Percentiles rank a stretch among this genome's conserved stretches.
phyloP scores from a whole-genome alignment of 2,888 invertebrate genomes.

The Megastigmus dorsalis region DNA sequence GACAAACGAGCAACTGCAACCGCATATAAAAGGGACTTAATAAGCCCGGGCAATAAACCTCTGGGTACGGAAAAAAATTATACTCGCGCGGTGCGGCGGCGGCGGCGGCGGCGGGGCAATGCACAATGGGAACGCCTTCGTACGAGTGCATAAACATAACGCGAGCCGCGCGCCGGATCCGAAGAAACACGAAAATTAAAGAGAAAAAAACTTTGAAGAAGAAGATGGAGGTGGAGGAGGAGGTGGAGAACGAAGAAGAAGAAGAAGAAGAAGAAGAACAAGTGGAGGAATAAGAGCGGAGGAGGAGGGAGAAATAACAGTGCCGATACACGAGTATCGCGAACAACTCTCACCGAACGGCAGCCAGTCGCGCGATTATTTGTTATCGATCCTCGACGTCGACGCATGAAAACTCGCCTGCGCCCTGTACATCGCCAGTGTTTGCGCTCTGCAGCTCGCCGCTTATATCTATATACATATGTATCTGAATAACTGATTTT shows the following conservation, averaged over 20 bases:
- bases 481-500: background rate
- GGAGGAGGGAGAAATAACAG: conserved; percentile 14
- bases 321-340: conserved; percentile 7
- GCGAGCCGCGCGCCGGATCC: conserved; percentile 1
- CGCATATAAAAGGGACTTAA: conserved; percentile 11
- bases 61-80: background rate
- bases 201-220: background rate
- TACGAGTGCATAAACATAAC: conserved; percentile 3
- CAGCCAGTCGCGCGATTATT: conserved; percentile 56
- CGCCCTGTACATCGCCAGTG: conserved; percentile 52
- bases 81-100: background rate
- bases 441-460: no score
- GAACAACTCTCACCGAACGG: no score
- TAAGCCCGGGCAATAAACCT: background rate
- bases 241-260: conserved; percentile 2
- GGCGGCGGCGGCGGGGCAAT: background rate
- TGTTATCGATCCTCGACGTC: conserved; percentile 64
- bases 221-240: background rate
- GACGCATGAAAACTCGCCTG: conserved; percentile 59
- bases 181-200: background rate
- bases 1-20: no score
- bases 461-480: background rate
- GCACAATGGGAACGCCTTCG: background rate
- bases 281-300: background rate
- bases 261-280: background rate